These are phyloP conservation scores for Argyresthia goedartella DNA, from an alignment of 2,888 invertebrate species.

Conservation along the genomic window DNA sequence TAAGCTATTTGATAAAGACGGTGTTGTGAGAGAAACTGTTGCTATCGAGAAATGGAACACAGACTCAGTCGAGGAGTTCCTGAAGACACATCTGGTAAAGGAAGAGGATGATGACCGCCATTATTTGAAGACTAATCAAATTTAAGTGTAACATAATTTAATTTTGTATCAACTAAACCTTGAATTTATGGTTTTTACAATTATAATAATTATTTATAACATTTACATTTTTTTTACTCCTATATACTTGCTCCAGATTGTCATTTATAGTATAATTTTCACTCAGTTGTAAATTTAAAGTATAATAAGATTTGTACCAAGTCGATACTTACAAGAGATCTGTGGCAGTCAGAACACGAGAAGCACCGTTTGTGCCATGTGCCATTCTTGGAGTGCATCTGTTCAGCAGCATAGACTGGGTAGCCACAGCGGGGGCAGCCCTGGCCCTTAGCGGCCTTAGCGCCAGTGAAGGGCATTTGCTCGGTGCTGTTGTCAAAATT, in stretches of 20 bases:
- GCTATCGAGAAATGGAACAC: constrained; percentile 99
- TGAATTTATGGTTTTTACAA: not conserved
- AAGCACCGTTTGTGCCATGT: constrained; percentile 96
- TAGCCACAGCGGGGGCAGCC: constrained; percentile 92
- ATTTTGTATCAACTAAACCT: not conserved
- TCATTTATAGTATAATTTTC: not conserved
- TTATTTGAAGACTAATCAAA: constrained; percentile 73
- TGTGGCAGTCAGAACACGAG: constrained; percentile 89
- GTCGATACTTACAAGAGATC: constrained; percentile 74
- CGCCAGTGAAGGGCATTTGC: constrained; percentile 79
- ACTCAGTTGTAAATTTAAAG: too few relatives aligned
- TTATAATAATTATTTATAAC: too few relatives aligned
- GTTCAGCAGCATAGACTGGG: constrained; percentile 95
- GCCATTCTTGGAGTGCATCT: constrained; percentile 94
- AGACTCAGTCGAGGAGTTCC: constrained; percentile 96
- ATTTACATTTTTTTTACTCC: not conserved
- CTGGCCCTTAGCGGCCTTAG: constrained; percentile 80
- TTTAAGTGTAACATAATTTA: constrained; percentile 28
- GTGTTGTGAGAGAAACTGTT: constrained; percentile 87
- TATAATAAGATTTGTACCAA: too few relatives aligned
- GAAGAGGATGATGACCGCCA: constrained; percentile 67
- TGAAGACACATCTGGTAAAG: constrained; percentile 85
- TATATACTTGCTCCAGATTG: not conserved
- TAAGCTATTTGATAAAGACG: constrained; percentile 87
- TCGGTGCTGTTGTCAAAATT: constrained; percentile 65